Percentiles rank a stretch among this genome's conserved stretches.
phyloP scores from a whole-genome alignment of 2,113 vertebrate species.

The Pimephales promelas region DNA sequence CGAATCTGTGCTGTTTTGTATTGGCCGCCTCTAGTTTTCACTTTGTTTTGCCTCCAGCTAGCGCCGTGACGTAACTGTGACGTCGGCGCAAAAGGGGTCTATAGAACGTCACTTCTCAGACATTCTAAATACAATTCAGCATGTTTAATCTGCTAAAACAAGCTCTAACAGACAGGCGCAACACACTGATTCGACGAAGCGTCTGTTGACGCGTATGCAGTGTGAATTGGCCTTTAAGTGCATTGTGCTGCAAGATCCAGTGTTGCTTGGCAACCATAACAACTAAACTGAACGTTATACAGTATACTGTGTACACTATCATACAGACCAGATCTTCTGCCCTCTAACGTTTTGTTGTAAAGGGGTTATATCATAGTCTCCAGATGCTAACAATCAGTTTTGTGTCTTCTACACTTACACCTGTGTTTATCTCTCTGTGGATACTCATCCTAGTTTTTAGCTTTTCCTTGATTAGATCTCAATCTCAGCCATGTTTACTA shows the following conservation, averaged over 20 bases:
- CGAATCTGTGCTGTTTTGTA: too few relatives aligned
- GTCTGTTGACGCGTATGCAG: too few relatives aligned
- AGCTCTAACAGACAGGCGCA: too few relatives aligned
- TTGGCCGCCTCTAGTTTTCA: too few relatives aligned
- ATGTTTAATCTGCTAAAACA: too few relatives aligned
- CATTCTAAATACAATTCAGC: too few relatives aligned
- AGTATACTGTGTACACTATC: neutral
- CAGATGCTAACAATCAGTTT: neutral
- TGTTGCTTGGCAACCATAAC: neutral
- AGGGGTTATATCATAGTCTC: neutral
- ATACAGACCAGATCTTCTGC: neutral
- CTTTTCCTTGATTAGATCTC: constrained; percentile 1
- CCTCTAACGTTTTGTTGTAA: neutral
- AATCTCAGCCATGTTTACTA: constrained; percentile 30
- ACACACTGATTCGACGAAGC: too few relatives aligned
- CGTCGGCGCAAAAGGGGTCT: too few relatives aligned
- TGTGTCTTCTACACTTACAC: constrained; percentile 1
- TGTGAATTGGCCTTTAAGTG: neutral
- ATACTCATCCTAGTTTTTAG: neutral
- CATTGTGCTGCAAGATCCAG: neutral
- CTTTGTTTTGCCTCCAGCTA: too few relatives aligned
- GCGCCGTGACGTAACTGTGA: too few relatives aligned
- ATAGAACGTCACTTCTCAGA: too few relatives aligned
- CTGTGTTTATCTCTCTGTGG: neutral
- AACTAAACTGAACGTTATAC: neutral